Base-by-base conservation (phyloP, 2,113 vertebrate genomes). In the Oryzias melastigma region DNA sequence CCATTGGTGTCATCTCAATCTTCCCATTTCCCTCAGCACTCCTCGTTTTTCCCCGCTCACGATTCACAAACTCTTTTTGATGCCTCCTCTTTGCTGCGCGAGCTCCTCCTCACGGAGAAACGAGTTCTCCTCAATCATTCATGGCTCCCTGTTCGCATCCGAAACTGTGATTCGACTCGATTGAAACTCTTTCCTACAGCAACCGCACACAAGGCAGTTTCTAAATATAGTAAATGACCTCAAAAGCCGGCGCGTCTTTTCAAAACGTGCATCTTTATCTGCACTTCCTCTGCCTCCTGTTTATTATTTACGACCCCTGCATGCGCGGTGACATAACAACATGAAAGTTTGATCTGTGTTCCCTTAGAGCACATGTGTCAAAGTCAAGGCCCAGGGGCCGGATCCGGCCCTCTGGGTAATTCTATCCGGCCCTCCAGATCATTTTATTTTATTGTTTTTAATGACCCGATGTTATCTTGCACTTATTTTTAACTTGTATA, bases 321-420 rank as follows among this genome's bases (percentile, higher is more conserved):
- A 57, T 80, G 76, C 68, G 77, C 76, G 18, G 81, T 88, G 87
- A 90, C 85, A 89, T 83, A 87, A 86, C 86, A 67, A 67, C 84
- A 89, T 90, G 76, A 88, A 86, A 88, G 68, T 85, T 89, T 89
- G 83, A 89, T 89, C 78, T 76, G 71, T 54, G 67, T 73, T 74
- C 79, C 81, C 81, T 83, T 83, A 22, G 22, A 22, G 22, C 22
- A 2, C 22, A 3, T 22, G 22, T 22, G 22, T 22, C 22, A 22
- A 22, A 22, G 22, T 22, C 22, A 22, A 3, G 22, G 22, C 22
- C 22, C 22, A 3, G 22, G 22, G 22, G 22, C 22, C 22, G 22
- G 22, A 22, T 22, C 22, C 22, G 22, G 22, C 22, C 22, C 22
- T 22, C 22, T 3, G 22, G 22, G 22, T 22, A 22, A 22, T 22